These are phyloP conservation scores for Stichopus horrens DNA, from an alignment of 53 echinoderm and acorn worm genomes.

Conservation along the genomic window DNA sequence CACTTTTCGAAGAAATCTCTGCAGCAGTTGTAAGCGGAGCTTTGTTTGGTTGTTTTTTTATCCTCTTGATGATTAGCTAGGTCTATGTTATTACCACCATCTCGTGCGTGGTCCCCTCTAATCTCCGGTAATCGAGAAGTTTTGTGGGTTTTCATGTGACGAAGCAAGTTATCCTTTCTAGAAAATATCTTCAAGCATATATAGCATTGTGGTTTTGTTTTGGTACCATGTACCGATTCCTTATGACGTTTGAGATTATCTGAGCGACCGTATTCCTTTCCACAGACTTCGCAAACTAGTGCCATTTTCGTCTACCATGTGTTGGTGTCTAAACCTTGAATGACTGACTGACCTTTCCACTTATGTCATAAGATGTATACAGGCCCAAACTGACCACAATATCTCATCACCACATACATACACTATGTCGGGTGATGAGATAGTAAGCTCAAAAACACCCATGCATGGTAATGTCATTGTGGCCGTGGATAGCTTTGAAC, in stretches of 20 bases:
- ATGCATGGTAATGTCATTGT: too few relatives aligned
- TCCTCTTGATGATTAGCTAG: neutral
- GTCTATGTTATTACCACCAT: neutral
- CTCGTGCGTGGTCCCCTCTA: neutral
- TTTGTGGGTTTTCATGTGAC: neutral
- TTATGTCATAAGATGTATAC: too few relatives aligned
- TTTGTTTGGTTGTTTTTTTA: neutral
- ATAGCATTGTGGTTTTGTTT: neutral
- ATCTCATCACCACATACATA: too few relatives aligned
- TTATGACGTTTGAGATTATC: neutral
- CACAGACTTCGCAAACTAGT: conserved; percentile 12
- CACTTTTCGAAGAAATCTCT: neutral
- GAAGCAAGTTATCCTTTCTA: neutral
- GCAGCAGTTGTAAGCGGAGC: neutral
- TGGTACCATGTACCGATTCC: neutral
- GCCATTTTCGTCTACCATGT: too few relatives aligned
- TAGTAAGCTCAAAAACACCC: too few relatives aligned
- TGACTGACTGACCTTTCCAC: too few relatives aligned
- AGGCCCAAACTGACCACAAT: too few relatives aligned
- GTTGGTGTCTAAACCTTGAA: too few relatives aligned
- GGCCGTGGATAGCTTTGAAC: too few relatives aligned
- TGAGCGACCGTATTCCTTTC: neutral
- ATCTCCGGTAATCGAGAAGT: too few relatives aligned
- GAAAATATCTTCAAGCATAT: neutral
- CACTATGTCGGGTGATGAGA: too few relatives aligned